These are phyloP conservation scores for Corella eumyota DNA, from an alignment of 23 tunicate genomes.

Conservation along the genomic window DNA sequence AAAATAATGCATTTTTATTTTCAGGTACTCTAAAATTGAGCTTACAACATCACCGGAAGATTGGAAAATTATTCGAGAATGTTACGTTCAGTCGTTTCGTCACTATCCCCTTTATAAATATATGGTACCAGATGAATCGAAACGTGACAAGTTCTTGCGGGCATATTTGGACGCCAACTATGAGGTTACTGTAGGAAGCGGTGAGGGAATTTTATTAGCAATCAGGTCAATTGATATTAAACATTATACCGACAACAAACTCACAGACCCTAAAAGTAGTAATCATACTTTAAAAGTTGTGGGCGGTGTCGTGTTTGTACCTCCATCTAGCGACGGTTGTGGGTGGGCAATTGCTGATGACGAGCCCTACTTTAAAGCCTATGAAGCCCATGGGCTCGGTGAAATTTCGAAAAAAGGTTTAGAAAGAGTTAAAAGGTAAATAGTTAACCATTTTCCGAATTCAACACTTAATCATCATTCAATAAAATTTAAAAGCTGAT, in stretches of 20 bases:
- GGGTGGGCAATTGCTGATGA: slow-evolving; percentile 63
- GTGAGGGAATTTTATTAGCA: slow-evolving; percentile 55
- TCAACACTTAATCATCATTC: too few relatives aligned
- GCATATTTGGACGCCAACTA: slow-evolving; percentile 82
- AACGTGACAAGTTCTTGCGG: slow-evolving; percentile 63
- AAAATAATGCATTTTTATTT: too few relatives aligned
- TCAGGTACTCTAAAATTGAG: slow-evolving; percentile 25
- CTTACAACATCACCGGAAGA: slow-evolving; percentile 40
- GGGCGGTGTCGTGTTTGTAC: slow-evolving; percentile 65
- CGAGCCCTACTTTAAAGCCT: slow-evolving; percentile 67
- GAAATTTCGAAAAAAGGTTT: slow-evolving; percentile 52
- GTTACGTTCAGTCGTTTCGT: slow-evolving; percentile 57
- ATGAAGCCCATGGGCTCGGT: slow-evolving; percentile 34
- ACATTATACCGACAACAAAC: neutral
- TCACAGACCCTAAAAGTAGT: neutral
- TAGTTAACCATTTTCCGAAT: too few relatives aligned
- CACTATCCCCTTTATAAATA: slow-evolving; percentile 82
- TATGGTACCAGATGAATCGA: slow-evolving; percentile 53
- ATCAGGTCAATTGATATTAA: too few relatives aligned
- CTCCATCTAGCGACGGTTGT: slow-evolving; percentile 69
- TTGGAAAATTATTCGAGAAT: slow-evolving; percentile 49
- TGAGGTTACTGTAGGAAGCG: slow-evolving; percentile 61
- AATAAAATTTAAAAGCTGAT: too few relatives aligned
- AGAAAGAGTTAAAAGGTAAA: slow-evolving; percentile 44
- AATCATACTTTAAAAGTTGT: neutral